Base-by-base conservation (phyloP, 2,888 invertebrate genomes). In the Candidula unifasciata region DNA sequence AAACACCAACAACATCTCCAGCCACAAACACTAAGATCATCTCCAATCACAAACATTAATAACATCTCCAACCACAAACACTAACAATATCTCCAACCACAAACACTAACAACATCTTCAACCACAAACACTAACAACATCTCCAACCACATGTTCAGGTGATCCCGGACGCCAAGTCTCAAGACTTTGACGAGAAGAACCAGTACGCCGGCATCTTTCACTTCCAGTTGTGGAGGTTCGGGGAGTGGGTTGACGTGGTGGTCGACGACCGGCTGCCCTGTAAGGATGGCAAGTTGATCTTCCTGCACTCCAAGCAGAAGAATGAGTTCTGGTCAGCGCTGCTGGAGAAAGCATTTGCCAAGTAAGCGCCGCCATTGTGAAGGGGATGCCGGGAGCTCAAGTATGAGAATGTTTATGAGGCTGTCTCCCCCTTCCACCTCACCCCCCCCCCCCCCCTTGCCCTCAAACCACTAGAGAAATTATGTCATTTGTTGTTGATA, bases 301-400 rank as follows among this genome's bases (percentile, higher is more conserved):
- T 95, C 89, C 95, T 95, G 76, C 94, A 95, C 82, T 95, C 95
- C 0, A 94, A 94, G 69, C 93, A 94, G 8, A 91, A 93, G 66
- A 95, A 95, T 89, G 95, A 95, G 89, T 95, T 95, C 92, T 95
- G 95, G 95, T 93, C 94, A 81, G 94, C 95, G 0, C 93, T 95
- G 8, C 89, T 95, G 57, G 95, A 95, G 90, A 95, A 95, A 89
- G 95, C 95, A 0, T 95, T 95, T 91, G 95, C 95, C 13, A 95
- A 95, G 95, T 95, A 90, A 91, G 94, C 92, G 3, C 13, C 44
- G 2, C 13, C 44, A 44, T 44, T 1, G 13, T 44, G 0, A 44
- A 44, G n/a, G n/a, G n/a, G n/a, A n/a, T n/a, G n/a, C n/a, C n/a
- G n/a, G n/a, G n/a, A n/a, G n/a, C n/a, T n/a, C n/a, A n/a, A n/a